A percentile compares a stretch with the other conserved stretches of the same genome.
These are phyloP conservation scores for Pogonocichla stellata DNA, from an alignment of 2,113 vertebrate species.

Conservation along the genomic window DNA sequence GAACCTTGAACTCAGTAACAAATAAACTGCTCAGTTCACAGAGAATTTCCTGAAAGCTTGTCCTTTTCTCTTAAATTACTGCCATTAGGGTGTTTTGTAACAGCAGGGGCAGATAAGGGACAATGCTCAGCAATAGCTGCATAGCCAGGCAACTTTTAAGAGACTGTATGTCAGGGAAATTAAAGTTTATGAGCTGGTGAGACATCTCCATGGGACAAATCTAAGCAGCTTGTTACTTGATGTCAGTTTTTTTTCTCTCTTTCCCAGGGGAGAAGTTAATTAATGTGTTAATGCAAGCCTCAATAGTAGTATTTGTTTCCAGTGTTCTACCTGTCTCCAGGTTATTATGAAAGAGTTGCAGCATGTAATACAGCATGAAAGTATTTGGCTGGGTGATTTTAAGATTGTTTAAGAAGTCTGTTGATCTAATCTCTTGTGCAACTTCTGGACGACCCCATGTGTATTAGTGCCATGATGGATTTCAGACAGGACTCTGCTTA, in stretches of 20 bases:
- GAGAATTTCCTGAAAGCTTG: neutral
- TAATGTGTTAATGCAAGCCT: neutral
- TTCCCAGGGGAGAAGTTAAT: neutral
- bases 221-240: neutral
- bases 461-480: neutral
- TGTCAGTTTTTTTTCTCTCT: neutral
- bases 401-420: neutral
- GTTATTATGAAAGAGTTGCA: neutral
- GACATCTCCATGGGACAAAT: neutral
- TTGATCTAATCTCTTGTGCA: neutral
- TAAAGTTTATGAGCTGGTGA: conserved; percentile 1
- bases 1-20: neutral
- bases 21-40: neutral
- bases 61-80: neutral
- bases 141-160: neutral
- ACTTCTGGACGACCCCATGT: neutral
- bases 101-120: neutral
- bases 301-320: conserved; percentile 5
- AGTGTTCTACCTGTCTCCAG: neutral
- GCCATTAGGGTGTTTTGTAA: conserved; percentile 7
- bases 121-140: neutral
- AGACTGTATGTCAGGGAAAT: neutral
- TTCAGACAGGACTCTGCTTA: neutral
- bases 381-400: neutral
- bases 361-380: neutral